These are phyloP conservation scores for Xiphias gladius DNA, from an alignment of 2,113 vertebrate species.

Conservation along the genomic window DNA sequence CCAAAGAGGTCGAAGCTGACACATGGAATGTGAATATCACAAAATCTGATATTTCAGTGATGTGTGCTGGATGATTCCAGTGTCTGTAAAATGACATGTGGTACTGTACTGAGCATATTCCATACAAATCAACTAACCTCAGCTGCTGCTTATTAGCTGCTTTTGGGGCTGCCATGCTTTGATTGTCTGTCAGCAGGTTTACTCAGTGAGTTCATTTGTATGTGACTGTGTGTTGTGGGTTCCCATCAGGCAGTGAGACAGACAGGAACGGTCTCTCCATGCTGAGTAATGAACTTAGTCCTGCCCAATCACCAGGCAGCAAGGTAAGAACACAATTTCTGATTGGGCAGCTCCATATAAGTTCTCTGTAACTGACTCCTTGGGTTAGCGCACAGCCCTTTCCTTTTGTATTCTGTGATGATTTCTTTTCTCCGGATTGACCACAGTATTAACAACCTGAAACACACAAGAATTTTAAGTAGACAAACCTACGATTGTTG, in stretches of 20 bases:
- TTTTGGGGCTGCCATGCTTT: conserved; percentile 60
- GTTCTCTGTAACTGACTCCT: conserved; percentile 34
- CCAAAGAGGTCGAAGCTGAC: background rate
- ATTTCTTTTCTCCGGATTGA: conserved; percentile 11
- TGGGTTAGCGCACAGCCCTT: conserved; percentile 20
- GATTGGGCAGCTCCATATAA: conserved; percentile 65
- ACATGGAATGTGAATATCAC: background rate
- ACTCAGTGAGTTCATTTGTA: conserved; percentile 55
- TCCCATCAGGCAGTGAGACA: conserved; percentile 89
- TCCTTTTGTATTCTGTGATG: conserved; percentile 2
- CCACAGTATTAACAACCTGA: background rate
- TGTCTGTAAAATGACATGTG: conserved; percentile 1
- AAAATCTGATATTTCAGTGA: background rate
- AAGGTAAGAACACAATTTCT: conserved; percentile 84
- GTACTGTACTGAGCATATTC: conserved; percentile 16
- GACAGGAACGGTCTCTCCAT: conserved; percentile 85
- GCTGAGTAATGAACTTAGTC: conserved; percentile 89
- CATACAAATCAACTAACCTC: conserved; percentile 28
- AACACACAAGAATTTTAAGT: background rate
- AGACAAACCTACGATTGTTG: background rate
- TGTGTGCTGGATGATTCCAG: background rate
- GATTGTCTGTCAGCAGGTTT: conserved; percentile 66
- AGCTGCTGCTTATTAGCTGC: conserved; percentile 49
- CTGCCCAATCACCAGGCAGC: conserved; percentile 89
- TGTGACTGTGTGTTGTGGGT: conserved; percentile 80